phyloP scores from a whole-genome alignment of 2,888 invertebrate species.

The Orgyia antiqua region DNA sequence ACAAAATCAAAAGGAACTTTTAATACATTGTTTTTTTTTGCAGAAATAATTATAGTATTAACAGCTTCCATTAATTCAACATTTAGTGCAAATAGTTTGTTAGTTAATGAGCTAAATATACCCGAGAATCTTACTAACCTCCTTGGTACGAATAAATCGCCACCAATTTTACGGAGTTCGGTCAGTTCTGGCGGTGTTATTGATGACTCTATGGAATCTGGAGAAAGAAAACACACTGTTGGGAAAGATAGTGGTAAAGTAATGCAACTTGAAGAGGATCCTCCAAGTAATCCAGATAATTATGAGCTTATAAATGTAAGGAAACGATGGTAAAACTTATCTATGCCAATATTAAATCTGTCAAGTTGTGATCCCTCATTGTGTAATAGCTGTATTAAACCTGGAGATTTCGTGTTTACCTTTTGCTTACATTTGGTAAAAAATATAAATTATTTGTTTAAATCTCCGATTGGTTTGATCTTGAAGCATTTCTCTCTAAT shows the following conservation, averaged over 20 bases:
- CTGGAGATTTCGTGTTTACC: no score
- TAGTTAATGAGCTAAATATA: not conserved
- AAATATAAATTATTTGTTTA: no score
- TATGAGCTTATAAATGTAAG: not conserved
- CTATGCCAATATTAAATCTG: no score
- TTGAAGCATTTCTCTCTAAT: no score
- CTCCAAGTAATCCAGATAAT: not conserved
- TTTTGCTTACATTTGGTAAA: no score
- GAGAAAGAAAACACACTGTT: not conserved
- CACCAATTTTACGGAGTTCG: not conserved
- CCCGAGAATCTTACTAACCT: not conserved
- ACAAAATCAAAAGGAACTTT: no score
- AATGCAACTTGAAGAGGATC: not conserved
- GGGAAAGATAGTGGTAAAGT: not conserved
- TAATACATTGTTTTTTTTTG: not conserved
- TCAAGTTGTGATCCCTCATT: no score
- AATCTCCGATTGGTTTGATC: no score
- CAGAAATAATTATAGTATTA: not conserved
- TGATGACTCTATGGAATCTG: not conserved
- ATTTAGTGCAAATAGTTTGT: not conserved
- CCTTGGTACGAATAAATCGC: not conserved
- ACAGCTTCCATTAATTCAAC: not conserved
- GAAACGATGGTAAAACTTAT: no score
- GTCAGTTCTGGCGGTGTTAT: not conserved
- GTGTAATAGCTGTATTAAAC: no score